Base-by-base conservation (phyloP, 2,888 invertebrate genomes). In the Yponomeuta cagnagella region DNA sequence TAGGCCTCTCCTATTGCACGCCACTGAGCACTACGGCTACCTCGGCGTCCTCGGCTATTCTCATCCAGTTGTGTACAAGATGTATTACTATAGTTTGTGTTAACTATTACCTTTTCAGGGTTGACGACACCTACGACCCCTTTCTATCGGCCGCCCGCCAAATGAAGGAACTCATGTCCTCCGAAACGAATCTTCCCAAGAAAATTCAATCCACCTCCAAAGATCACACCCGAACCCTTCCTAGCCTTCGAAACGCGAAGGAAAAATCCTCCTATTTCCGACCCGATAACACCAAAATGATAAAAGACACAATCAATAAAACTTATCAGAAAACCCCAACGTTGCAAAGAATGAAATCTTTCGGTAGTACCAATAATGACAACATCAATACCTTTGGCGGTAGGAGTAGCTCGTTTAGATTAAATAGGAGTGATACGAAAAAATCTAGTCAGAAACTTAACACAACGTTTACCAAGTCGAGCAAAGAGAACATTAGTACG, bases 111-210 rank as follows among this genome's bases (percentile, higher is more conserved):
- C 4, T 70, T 90, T 89, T 78, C 90, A 93, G 93, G 80, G 78
- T 88, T 75, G 92, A 92, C 76, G 93, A 93, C 78, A 92, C 87
- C 78, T 96, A 96, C 87, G 95, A 97, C 86, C 97, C 97, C 70
- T 96, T 96, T 86, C 88, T 94, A 76, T 94, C 95, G 75, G 97
- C 97, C 69, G 96, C 96, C 88, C 95, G 95, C 75, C 97, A 97
- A 89, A 94, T 97, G 90, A 95, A 95, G 87, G 96, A 97, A 81
- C 93, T 97, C 58, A 94, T 96, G 88, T 95, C 95, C 70, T 94
- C 95, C 73, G 94, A 95, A 76, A 94, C 94, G 71, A 90, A 88
- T 81, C 85, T 92, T 76, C 86, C 91, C 76, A 89, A 89, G 85
- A 90, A 87, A 81, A 74, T 83, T 74, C 85, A 87, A 79, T 84